Conservation (phyloP, 2,888 invertebrate species). For the Lysandra bellargus region DNA sequence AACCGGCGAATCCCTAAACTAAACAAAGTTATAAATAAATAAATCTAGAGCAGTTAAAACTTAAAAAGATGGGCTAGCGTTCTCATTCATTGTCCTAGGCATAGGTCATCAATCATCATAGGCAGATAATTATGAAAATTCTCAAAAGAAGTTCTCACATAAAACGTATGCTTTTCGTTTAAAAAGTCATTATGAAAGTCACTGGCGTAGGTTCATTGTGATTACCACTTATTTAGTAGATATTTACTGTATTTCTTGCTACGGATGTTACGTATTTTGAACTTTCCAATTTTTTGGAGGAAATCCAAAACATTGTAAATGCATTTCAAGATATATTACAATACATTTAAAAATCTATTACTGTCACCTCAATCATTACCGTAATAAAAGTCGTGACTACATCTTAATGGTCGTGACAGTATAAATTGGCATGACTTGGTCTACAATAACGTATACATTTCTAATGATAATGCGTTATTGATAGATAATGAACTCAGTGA, state of each 20-base stretch:
- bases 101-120: not conserved
- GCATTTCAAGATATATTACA: conserved; percentile 26
- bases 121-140: too few species aligned
- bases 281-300: not conserved
- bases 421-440: conserved; percentile 8
- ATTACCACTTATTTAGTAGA: not conserved
- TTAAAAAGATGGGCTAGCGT: too few species aligned
- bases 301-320: conserved; percentile 28
- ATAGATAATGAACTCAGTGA: not conserved
- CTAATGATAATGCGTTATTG: not conserved
- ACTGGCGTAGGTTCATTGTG: not conserved
- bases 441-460: not conserved
- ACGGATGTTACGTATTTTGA: not conserved
- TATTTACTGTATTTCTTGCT: not conserved
- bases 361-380: conserved; percentile 24
- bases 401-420: not conserved
- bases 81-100: too few species aligned
- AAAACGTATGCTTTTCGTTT: too few species aligned
- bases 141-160: too few species aligned
- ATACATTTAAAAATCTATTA: conserved; percentile 28
- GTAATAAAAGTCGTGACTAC: conserved; percentile 9
- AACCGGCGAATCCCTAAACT: not conserved
- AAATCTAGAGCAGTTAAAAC: not conserved
- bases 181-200: not conserved
- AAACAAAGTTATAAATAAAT: not conserved